Evolutionary conservation across 2,888 invertebrate species (phyloP).

Genomic region (Neria commutata): DNA sequence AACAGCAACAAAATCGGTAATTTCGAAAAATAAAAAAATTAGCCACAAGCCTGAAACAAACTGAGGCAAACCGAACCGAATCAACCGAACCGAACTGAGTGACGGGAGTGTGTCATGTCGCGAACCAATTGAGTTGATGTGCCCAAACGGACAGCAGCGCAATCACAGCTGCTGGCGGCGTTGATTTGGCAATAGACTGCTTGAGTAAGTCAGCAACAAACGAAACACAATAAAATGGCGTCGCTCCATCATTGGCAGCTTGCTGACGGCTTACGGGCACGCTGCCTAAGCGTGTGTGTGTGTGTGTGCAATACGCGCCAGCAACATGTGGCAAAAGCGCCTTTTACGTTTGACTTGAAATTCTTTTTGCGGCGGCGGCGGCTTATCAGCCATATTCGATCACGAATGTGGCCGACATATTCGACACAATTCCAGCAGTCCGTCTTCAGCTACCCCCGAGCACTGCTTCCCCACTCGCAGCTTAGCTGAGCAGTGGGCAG

Average conservation of each 20-base stretch:
- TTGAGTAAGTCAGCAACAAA: neutral
- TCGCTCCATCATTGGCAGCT: slow-evolving; percentile 1
- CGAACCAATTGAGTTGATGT: neutral
- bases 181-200: neutral
- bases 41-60: neutral
- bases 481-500: too few relatives aligned
- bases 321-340: neutral
- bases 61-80: neutral
- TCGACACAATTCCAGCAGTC: neutral
- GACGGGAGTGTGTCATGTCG: slow-evolving; percentile 3
- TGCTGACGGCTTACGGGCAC: neutral
- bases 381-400: slow-evolving; percentile 11
- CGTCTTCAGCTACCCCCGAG: neutral
- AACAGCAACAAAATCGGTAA: slow-evolving; percentile 1
- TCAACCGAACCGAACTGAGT: neutral
- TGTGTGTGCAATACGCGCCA: neutral
- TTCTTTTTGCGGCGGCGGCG: neutral
- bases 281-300: too few relatives aligned
- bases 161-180: neutral
- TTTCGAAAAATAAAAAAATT: neutral
- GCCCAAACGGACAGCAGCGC: neutral
- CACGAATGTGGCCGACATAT: slow-evolving; percentile 10
- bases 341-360: slow-evolving; percentile 1
- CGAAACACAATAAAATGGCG: neutral
- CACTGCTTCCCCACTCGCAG: too few relatives aligned